Base-by-base conservation (phyloP, 2,888 invertebrate species). In the Amphimallon solstitiale region DNA sequence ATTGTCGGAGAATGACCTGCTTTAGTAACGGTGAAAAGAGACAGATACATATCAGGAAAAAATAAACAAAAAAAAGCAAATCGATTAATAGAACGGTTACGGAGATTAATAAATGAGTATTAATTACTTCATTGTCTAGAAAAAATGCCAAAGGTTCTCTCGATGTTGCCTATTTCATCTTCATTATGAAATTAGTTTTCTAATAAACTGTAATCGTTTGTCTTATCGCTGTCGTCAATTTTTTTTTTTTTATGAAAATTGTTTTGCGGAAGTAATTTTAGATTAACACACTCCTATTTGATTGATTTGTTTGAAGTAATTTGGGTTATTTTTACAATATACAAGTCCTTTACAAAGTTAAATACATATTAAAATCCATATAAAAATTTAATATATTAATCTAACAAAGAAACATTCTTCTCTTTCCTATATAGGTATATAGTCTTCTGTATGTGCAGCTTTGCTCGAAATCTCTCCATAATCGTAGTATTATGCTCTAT, bases 121-220 rank as follows among this genome's bases (percentile, higher is more conserved):
- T 51, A 51, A 51, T 51, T 51, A 51, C 51, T 17, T 51, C 23
- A 35, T 51, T 51, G 35, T 51, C 35, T 51, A 10, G 7, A 34
- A 6, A 17, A 51, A 51, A 51, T 35, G 51, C 35, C 51, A 35
- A 29, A 29, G 29, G 5, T 29, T 29, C 23, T 29, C 9, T 29
- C 3, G 5, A 9, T 29, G 17, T 14, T 14, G 14, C 17, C 34
- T 51, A 51, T 15, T 35, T 37, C 51, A 15, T 10, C 23, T 51
- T 51, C 35, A 35, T 35, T 35, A 51, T 35, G 35, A 9, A 29
- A 29, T 29, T 29, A 29, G 6, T 29, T 29, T 9, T 29, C 1
- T 29, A 7, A 29, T 29, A 29, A 29, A 29, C 9, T 2, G 5
- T 29, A 29, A 29, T 29, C 29, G 29, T 29, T 29, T 7, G 6